Conservation (phyloP, 1,140 invertebrate genomes). For the Latrodectus geometricus region DNA sequence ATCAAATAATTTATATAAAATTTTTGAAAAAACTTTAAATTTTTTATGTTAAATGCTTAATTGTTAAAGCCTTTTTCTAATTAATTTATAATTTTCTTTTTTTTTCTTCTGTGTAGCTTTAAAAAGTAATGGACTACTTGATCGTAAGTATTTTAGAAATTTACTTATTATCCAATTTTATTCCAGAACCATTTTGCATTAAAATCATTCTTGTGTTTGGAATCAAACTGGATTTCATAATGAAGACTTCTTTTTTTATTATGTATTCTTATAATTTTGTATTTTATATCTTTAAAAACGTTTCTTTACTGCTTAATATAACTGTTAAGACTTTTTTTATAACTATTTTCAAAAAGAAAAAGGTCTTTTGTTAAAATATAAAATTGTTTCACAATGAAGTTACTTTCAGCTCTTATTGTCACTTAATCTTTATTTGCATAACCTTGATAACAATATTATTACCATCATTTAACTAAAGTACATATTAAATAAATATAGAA, state of each 20-base stretch:
- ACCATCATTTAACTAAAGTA: too few relatives aligned
- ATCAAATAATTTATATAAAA: too few relatives aligned
- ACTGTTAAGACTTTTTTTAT: background rate
- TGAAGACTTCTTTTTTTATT: background rate
- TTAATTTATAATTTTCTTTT: background rate
- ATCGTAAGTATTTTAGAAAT: conserved; percentile 45
- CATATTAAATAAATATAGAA: too few relatives aligned
- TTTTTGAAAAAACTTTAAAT: too few relatives aligned
- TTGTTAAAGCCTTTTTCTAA: background rate
- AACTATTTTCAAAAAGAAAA: background rate
- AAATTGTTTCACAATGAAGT: too few relatives aligned
- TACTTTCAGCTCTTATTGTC: too few relatives aligned
- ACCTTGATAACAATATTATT: too few relatives aligned
- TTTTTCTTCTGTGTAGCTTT: conserved; percentile 33
- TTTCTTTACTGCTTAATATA: background rate
- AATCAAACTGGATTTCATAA: background rate
- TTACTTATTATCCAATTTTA: background rate
- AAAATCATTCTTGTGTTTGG: background rate
- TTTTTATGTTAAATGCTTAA: too few relatives aligned
- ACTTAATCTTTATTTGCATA: too few relatives aligned
- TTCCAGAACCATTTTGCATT: background rate
- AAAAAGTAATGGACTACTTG: conserved; percentile 58
- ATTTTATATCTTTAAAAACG: background rate
- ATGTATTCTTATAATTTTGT: background rate
- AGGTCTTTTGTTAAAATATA: background rate